Conservation (phyloP, 2,888 invertebrate genomes). For the Falcaria lacertinaria region DNA sequence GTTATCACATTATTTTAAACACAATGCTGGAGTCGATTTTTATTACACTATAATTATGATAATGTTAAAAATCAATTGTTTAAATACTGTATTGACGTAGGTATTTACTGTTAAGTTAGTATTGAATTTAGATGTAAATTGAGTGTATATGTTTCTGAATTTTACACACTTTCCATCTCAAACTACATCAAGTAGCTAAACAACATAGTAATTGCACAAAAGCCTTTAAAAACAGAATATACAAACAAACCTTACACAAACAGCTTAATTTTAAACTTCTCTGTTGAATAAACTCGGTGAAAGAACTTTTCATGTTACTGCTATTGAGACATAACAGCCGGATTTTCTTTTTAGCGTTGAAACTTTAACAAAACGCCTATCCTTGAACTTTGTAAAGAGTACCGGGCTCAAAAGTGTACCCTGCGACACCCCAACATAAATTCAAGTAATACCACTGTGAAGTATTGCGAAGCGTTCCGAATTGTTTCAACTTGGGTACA, state of each 20-base stretch:
- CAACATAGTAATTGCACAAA: too few species aligned
- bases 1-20: too few species aligned
- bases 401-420: slow-evolving; percentile 15
- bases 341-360: slow-evolving; percentile 42
- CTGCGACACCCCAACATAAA: slow-evolving; percentile 9
- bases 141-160: too few species aligned
- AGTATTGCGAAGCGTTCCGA: slow-evolving; percentile 1
- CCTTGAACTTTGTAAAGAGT: slow-evolving; percentile 23
- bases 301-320: slow-evolving; percentile 29
- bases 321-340: slow-evolving; percentile 42
- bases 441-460: slow-evolving; percentile 3
- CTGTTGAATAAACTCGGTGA: slow-evolving; percentile 25
- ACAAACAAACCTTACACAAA: slow-evolving; percentile 13
- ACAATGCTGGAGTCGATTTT: too few species aligned
- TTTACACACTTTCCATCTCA: too few species aligned
- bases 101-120: too few species aligned
- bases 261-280: slow-evolving; percentile 50
- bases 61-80: too few species aligned
- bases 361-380: slow-evolving; percentile 30
- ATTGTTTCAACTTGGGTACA: slow-evolving; percentile 3
- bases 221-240: too few species aligned
- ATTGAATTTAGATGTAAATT: too few species aligned
- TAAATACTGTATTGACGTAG: too few species aligned
- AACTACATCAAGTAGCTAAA: too few species aligned
- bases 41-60: too few species aligned